These are phyloP conservation scores for Amorpha juglandis DNA, from an alignment of 2,888 invertebrate species.

Conservation along the genomic window DNA sequence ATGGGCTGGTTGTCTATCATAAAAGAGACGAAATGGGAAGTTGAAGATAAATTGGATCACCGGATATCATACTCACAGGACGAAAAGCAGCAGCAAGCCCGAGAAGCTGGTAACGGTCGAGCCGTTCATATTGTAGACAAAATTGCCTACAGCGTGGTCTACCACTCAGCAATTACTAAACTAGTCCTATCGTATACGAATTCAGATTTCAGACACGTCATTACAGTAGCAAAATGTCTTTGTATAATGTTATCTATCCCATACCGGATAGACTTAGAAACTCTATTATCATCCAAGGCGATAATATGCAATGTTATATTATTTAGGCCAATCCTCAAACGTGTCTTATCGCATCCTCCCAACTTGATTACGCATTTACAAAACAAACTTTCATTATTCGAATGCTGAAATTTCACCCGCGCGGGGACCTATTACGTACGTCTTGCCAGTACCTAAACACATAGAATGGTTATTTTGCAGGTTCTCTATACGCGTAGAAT, in stretches of 20 bases:
- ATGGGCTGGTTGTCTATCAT: too few relatives aligned
- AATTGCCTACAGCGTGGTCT: neutral
- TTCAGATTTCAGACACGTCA: neutral
- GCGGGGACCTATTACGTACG: constrained; percentile 3
- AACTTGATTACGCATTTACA: constrained; percentile 15
- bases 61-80: too few relatives aligned
- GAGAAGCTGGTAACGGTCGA: too few relatives aligned
- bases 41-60: too few relatives aligned
- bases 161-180: too few relatives aligned
- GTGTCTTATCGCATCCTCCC: constrained; percentile 5
- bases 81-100: too few relatives aligned
- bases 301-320: constrained; percentile 10
- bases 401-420: constrained; percentile 7
- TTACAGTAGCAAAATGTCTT: neutral
- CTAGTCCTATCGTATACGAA: neutral
- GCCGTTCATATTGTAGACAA: too few relatives aligned
- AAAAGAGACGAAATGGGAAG: too few relatives aligned
- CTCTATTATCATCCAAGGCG: neutral
- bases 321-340: constrained; percentile 6
- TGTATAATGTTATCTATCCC: neutral
- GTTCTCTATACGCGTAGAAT: constrained; percentile 44
- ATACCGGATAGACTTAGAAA: neutral
- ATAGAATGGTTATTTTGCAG: constrained; percentile 38
- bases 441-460: constrained; percentile 14
- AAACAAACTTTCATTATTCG: constrained; percentile 22